phyloP scores from a whole-genome alignment of 2,888 invertebrate genomes.

The Drosophila neoperkinsi region DNA sequence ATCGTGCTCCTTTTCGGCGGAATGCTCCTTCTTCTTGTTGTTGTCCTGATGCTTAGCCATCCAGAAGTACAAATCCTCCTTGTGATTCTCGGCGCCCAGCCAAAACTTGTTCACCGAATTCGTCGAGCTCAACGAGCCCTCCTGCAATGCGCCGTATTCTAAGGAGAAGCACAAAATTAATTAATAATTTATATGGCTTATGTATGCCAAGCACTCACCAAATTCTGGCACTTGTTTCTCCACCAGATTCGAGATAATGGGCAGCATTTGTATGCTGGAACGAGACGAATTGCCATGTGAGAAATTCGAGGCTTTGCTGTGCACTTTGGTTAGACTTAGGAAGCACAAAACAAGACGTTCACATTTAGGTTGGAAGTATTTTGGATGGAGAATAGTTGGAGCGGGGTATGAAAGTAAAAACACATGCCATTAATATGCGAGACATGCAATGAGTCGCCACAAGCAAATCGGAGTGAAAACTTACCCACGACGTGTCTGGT shows the following conservation, averaged over 20 bases:
- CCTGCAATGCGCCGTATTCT: slow-evolving; percentile 92
- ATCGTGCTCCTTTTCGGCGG: slow-evolving; percentile 86
- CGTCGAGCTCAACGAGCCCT: slow-evolving; percentile 89
- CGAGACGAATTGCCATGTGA: slow-evolving; percentile 85
- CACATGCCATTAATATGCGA: slow-evolving; percentile 50
- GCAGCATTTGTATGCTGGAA: slow-evolving; percentile 85
- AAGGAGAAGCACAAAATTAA: not conserved
- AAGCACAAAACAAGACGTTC: slow-evolving; percentile 26
- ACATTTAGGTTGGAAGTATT: slow-evolving; percentile 28
- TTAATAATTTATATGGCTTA: not conserved
- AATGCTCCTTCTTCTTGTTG: slow-evolving; percentile 81
- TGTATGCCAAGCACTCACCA: slow-evolving; percentile 64
- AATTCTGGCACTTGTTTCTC: slow-evolving; percentile 85
- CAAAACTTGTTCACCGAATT: slow-evolving; percentile 84
- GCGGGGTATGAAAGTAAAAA: slow-evolving; percentile 51
- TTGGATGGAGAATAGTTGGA: slow-evolving; percentile 3
- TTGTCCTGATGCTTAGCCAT: slow-evolving; percentile 95
- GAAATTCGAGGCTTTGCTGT: slow-evolving; percentile 82
- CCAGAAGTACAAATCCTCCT: slow-evolving; percentile 97
- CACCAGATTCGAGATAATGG: slow-evolving; percentile 85
- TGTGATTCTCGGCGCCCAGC: slow-evolving; percentile 86
- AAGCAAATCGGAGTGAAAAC: slow-evolving; percentile 30
- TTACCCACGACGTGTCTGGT: slow-evolving; percentile 82
- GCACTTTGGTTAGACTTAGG: slow-evolving; percentile 69
- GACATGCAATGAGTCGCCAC: slow-evolving; percentile 13